Conservation (phyloP, 2,797 vertebrate genomes). For the Gymnothorax javanicus region DNA sequence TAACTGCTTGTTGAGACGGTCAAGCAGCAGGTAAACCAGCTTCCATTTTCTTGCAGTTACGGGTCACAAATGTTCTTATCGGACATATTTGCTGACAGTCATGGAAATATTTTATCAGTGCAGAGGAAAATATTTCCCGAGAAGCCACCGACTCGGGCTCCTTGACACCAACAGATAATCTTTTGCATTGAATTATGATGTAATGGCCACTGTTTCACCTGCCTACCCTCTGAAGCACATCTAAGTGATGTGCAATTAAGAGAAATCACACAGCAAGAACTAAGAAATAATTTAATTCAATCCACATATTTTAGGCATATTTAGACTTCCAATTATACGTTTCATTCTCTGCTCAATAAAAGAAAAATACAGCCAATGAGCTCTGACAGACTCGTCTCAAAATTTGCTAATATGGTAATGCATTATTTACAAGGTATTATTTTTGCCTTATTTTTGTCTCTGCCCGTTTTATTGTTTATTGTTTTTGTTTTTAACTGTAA, state of each 20-base stretch:
- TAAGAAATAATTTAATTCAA: too few species aligned
- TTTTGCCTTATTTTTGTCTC: too few species aligned
- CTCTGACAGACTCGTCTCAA: too few species aligned
- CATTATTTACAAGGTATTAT: too few species aligned
- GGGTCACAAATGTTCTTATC: slow-evolving; percentile 12
- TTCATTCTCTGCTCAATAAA: not conserved
- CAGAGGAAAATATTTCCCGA: not conserved
- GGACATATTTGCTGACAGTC: not conserved
- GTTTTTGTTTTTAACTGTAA: too few species aligned
- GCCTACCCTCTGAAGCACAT: not conserved
- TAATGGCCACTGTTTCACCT: not conserved
- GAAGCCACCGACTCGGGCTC: not conserved
- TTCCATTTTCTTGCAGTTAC: not conserved
- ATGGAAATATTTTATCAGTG: not conserved
- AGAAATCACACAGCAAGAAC: too few species aligned
- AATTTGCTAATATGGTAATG: too few species aligned
- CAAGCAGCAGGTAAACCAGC: not conserved
- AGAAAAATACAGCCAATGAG: not conserved
- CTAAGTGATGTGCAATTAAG: too few species aligned
- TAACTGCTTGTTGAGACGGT: not conserved
- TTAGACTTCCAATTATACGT: not conserved
- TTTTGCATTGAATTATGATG: not conserved
- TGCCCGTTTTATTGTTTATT: too few species aligned
- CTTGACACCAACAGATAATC: not conserved
- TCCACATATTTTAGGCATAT: too few species aligned